A percentile compares a stretch with the other conserved stretches of the same genome.
Evolutionary conservation across 2,797 vertebrate species (phyloP).

Genomic region (Natrix natrix): DNA sequence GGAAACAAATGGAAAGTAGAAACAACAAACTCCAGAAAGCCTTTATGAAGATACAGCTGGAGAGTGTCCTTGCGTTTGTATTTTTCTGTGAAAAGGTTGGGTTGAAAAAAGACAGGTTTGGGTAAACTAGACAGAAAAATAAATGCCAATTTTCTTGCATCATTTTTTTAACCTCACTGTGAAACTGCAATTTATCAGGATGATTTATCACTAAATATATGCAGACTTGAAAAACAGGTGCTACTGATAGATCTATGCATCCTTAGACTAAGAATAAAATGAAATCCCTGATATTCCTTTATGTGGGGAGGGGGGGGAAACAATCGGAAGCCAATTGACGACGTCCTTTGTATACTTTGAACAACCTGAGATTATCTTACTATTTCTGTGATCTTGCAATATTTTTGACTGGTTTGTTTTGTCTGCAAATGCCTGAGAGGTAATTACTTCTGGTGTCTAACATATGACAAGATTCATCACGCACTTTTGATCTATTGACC

Average conservation of each 20-base stretch:
- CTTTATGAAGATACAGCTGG: background rate
- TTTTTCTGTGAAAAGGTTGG: background rate
- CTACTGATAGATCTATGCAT: background rate
- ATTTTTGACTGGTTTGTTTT: background rate
- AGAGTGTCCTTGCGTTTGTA: background rate
- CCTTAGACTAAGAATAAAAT: background rate
- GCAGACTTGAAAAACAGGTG: background rate
- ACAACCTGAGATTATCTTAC: background rate
- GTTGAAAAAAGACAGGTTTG: background rate
- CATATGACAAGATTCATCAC: background rate
- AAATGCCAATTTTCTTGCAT: background rate
- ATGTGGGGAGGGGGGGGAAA: background rate
- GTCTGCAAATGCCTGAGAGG: rapidly evolving
- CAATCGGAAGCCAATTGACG: background rate
- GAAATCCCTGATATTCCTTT: background rate
- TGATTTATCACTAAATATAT: background rate
- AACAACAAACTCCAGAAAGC: background rate
- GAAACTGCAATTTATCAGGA: background rate
- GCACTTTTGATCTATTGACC: rapidly evolving
- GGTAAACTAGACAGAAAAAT: background rate
- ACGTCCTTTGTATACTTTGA: background rate
- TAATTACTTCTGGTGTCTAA: background rate
- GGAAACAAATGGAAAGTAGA: background rate
- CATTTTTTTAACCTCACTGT: background rate
- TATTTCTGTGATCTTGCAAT: background rate